phyloP scores from a whole-genome alignment of 2,888 invertebrate species.

The Troides oblongomaculatus region DNA sequence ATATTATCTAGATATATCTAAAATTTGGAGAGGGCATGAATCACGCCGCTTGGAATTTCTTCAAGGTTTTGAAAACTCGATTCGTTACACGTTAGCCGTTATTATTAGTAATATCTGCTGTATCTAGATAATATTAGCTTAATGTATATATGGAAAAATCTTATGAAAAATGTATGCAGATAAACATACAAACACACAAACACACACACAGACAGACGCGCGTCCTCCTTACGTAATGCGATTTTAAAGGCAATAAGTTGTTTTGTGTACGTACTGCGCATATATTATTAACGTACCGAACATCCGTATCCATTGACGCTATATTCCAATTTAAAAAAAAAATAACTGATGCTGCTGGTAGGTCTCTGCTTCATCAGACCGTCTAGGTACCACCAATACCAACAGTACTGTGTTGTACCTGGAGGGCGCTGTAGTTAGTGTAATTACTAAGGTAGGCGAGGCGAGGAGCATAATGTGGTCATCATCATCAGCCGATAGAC shows the following conservation, averaged over 20 bases:
- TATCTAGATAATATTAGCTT: constrained; percentile 7
- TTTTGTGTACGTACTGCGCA: constrained; percentile 55
- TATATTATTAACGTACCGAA: constrained; percentile 41
- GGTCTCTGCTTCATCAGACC: too few relatives aligned
- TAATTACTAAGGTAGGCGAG: too few relatives aligned
- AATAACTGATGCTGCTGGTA: too few relatives aligned
- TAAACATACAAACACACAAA: constrained; percentile 14
- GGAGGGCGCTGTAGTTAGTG: too few relatives aligned
- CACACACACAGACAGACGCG: constrained; percentile 30
- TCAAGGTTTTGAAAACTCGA: constrained; percentile 16
- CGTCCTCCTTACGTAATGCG: constrained; percentile 54
- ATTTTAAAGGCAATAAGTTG: constrained; percentile 64
- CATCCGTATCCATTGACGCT: constrained; percentile 52
- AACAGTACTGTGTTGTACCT: too few relatives aligned
- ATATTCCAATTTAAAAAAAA: too few relatives aligned
- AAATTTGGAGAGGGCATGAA: neutral
- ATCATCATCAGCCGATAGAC: too few relatives aligned
- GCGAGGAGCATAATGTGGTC: too few relatives aligned
- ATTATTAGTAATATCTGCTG: constrained; percentile 2
- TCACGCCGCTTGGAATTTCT: neutral
- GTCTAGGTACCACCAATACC: too few relatives aligned
- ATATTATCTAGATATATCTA: neutral
- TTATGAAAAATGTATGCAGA: constrained; percentile 43
- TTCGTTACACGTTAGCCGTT: constrained; percentile 19
- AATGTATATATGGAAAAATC: constrained; percentile 44